Conservation (phyloP, 2,888 invertebrate genomes). For the Acrocera orbiculus region DNA sequence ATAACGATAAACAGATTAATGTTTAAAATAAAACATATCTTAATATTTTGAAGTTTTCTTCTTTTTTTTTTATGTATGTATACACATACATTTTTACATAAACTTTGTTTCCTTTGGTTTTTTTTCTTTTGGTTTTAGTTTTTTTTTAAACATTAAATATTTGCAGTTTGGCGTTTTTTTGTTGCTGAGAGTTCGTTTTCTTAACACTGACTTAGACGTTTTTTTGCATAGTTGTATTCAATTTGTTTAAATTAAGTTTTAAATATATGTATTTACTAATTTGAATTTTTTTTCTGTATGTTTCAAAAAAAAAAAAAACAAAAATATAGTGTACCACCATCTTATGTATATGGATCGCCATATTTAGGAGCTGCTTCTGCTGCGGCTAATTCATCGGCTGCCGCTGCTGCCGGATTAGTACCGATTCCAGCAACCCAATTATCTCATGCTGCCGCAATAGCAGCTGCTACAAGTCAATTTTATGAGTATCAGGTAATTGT, state of each 20-base stretch:
- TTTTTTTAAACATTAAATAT: conserved; percentile 1
- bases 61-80: conserved; percentile 5
- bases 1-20: too few relatives aligned
- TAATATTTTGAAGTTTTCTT: conserved; percentile 3
- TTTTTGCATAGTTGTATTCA: conserved; percentile 11
- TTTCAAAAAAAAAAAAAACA: background rate
- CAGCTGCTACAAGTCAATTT: conserved; percentile 60
- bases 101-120: conserved; percentile 5
- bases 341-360: conserved; percentile 61
- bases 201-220: conserved; percentile 12
- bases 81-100: too few relatives aligned
- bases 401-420: conserved; percentile 44
- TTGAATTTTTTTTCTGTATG: background rate
- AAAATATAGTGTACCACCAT: conserved; percentile 47
- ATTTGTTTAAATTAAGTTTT: conserved; percentile 13
- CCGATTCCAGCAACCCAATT: conserved; percentile 46
- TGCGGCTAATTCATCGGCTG: conserved; percentile 14
- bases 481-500: conserved; percentile 50
- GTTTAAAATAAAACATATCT: conserved; percentile 3
- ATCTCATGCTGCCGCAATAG: conserved; percentile 57
- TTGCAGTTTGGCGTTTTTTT: conserved; percentile 14
- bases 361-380: conserved; percentile 42
- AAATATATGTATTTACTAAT: background rate
- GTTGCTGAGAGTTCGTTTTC: conserved; percentile 14
- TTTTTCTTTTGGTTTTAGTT: too few relatives aligned